These are phyloP conservation scores for Stegodyphus mimosarum DNA, from an alignment of 1,140 invertebrate species.

Conservation along the genomic window DNA sequence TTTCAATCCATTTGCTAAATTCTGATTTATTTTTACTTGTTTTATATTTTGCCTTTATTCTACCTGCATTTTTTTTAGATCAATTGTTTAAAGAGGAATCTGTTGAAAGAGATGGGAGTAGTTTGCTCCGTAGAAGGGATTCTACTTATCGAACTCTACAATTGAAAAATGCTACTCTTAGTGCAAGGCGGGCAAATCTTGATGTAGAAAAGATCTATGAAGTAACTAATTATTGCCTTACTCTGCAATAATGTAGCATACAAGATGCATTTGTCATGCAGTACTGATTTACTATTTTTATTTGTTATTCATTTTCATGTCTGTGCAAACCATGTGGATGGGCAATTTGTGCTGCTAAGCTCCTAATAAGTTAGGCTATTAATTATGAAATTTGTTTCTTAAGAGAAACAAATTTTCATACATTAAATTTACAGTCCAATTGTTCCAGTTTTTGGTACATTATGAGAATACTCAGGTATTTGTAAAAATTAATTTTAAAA, in stretches of 20 bases:
- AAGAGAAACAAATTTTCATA: not conserved
- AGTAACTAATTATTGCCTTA: conserved; percentile 1
- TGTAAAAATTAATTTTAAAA: no score
- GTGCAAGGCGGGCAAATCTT: conserved; percentile 1
- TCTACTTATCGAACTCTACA: conserved; percentile 25
- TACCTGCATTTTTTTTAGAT: conserved; percentile 1
- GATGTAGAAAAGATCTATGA: conserved; percentile 47
- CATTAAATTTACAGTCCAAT: not conserved
- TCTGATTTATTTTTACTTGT: no score
- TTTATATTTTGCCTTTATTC: no score
- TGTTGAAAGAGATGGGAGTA: not conserved
- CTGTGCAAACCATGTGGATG: not conserved
- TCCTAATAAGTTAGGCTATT: no score
- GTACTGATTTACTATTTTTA: not conserved
- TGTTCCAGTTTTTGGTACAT: not conserved
- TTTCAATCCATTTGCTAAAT: not conserved
- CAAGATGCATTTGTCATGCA: not conserved
- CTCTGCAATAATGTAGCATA: no score
- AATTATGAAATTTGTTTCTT: no score
- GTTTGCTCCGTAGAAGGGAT: not conserved
- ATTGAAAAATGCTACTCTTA: conserved; percentile 36
- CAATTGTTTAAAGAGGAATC: not conserved
- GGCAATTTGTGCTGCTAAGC: not conserved
- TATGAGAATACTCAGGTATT: no score
- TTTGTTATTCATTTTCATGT: not conserved